A percentile compares a stretch with the other conserved stretches of the same genome.
phyloP scores from a whole-genome alignment of 1,140 invertebrate genomes.

The Apolygus lucorum region DNA sequence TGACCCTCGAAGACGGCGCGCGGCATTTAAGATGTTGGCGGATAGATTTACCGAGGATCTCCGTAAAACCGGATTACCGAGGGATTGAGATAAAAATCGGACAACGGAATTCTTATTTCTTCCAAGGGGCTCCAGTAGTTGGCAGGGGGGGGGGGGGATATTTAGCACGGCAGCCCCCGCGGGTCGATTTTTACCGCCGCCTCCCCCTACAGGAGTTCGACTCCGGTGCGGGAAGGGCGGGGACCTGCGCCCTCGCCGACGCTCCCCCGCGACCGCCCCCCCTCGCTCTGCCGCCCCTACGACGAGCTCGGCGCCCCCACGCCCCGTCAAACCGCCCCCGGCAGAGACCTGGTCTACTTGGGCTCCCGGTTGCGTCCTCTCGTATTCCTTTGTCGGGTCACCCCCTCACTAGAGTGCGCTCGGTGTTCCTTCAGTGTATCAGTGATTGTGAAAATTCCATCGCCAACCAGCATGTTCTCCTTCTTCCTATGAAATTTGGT shows the following conservation, averaged over 20 bases:
- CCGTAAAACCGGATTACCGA: background rate
- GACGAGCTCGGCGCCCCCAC: background rate
- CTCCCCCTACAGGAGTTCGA: background rate
- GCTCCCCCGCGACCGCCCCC: background rate
- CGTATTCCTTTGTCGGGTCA: background rate
- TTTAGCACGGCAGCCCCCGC: background rate
- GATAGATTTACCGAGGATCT: background rate
- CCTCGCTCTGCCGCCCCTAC: background rate
- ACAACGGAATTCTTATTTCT: background rate
- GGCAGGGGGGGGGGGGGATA: background rate
- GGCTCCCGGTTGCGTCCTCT: background rate
- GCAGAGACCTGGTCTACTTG: slow-evolving; percentile 9
- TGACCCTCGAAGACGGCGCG: too few species aligned
- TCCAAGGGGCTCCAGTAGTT: background rate
- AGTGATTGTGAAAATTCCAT: background rate
- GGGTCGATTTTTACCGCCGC: slow-evolving; percentile 9
- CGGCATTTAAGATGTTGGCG: too few species aligned
- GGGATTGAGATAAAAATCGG: background rate
- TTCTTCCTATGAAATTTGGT: slow-evolving; percentile 1
- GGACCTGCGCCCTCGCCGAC: slow-evolving; percentile 2
- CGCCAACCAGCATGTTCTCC: background rate
- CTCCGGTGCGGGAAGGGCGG: background rate
- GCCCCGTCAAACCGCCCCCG: slow-evolving; percentile 3
- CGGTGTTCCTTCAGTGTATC: background rate
- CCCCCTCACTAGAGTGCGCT: slow-evolving; percentile 3